Base-by-base conservation (phyloP, 2,888 invertebrate species). In the Ctena decussata region DNA sequence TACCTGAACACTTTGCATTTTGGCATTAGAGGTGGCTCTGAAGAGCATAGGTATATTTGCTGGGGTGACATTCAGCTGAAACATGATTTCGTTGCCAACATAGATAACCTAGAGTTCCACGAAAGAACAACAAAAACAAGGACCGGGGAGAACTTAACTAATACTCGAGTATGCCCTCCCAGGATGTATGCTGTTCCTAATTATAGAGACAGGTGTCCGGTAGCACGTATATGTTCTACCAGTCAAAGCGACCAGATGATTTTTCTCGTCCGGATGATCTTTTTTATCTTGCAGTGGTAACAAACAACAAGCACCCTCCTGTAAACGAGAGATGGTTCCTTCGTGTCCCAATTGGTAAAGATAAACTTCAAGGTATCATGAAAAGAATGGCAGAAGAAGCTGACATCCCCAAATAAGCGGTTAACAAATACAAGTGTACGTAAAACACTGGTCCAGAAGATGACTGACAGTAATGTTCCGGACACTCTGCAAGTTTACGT, bases 81-180 rank as follows among this genome's bases (percentile, higher is more conserved):
- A 57, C 44, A 71, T 76, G 81, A 76, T 35, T n/a, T 6, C 41
- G 39, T 30, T 39, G 3, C 30, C 5, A 12, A 71, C 3, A 21
- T 71, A 49, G 69, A 46, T 37, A n/a, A n/a, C n/a, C 24, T 80
- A 2, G 81, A 76, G 30, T 81, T 76, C 32, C 57, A 81, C 46
- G 71, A 81, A 39, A 6, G 76, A 15, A 27, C 21, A n/a, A 81
- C 81, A 53, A 76, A 81, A 81, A 81, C 76, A n/a, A 60, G 76
- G 18, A 81, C 81, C 11, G 78, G 71, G 0, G 57, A 76, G 2
- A 71, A 81, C 32, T n/a, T 74, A 18, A 15, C 21, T 18, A 41
- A 81, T 41, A 39, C 32, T 8, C 32, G 53, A 11, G 44, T 44
- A 5, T 37, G 41, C 8, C 35, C 65, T 3, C 80, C 80, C 1